Percentiles rank a stretch among this genome's conserved stretches.
Conservation (phyloP, 1,140 invertebrate genomes). For the Drosophila aff. region DNA sequence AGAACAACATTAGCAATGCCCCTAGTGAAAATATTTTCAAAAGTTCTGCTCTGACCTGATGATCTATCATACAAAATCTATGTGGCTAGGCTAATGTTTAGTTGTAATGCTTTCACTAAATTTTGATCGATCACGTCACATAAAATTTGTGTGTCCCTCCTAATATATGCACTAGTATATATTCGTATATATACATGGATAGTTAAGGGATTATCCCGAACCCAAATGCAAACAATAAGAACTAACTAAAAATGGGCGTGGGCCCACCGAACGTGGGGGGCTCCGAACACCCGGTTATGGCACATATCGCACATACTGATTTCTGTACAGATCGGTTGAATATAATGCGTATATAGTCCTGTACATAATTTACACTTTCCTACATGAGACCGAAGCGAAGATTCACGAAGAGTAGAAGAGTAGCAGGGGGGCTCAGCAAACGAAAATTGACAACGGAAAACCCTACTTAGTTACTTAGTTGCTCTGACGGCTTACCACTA, state of each 20-base stretch:
- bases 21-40: slow-evolving; percentile 59
- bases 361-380: slow-evolving; percentile 76
- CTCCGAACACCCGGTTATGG: slow-evolving; percentile 57
- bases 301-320: slow-evolving; percentile 75
- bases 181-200: slow-evolving; percentile 35
- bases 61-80: slow-evolving; percentile 57
- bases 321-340: slow-evolving; percentile 70
- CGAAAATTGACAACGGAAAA: slow-evolving; percentile 68
- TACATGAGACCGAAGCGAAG: slow-evolving; percentile 29
- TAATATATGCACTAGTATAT: slow-evolving; percentile 10
- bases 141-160: slow-evolving; percentile 50
- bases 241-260: slow-evolving; percentile 29
- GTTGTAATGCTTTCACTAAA: slow-evolving; percentile 72
- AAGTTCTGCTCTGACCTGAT: slow-evolving; percentile 24
- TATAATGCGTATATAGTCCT: slow-evolving; percentile 54
- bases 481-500: slow-evolving; percentile 42
- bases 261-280: too few species aligned
- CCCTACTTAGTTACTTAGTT: slow-evolving; percentile 18
- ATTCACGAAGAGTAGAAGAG: slow-evolving; percentile 25
- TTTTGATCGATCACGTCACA: slow-evolving; percentile 78
- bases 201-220: slow-evolving; percentile 26
- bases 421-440: slow-evolving; percentile 58
- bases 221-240: slow-evolving; percentile 51
- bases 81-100: slow-evolving; percentile 72
- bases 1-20: slow-evolving; percentile 60